Conservation (phyloP, 1,140 invertebrate genomes). For the Drosophila azteca region DNA sequence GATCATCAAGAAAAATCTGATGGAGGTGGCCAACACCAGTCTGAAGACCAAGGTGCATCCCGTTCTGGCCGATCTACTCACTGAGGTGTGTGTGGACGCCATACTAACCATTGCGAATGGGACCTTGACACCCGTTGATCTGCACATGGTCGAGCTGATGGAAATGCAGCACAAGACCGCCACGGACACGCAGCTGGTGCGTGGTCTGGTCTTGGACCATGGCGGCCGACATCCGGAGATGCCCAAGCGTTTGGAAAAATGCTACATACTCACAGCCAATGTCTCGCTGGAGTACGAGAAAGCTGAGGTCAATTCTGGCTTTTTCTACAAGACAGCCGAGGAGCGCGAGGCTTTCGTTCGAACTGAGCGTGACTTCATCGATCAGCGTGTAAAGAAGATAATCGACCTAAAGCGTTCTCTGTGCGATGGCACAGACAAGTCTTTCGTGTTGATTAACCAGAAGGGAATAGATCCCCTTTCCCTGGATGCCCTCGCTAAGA, state of each 20-base stretch:
- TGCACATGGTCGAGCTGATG: conserved; percentile 99
- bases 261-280: conserved; percentile 98
- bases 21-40: conserved; percentile 95
- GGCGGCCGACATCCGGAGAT: conserved; percentile 99
- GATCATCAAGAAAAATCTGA: conserved; percentile 88
- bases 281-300: conserved; percentile 99
- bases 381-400: conserved; percentile 96
- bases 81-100: conserved; percentile 95
- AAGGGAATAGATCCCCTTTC: conserved; percentile 99
- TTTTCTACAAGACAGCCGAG: conserved; percentile 99
- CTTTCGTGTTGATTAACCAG: conserved; percentile 98
- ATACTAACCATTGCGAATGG: conserved; percentile 90
- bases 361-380: conserved; percentile 98
- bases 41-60: conserved; percentile 96
- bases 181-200: conserved; percentile 93
- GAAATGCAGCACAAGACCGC: conserved; percentile 99
- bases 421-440: conserved; percentile 93
- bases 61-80: conserved; percentile 94
- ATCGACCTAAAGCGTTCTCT: conserved; percentile 97
- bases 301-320: conserved; percentile 98
- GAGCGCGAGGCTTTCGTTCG: conserved; percentile 97
- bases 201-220: conserved; percentile 97
- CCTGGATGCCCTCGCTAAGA: conserved; percentile 97
- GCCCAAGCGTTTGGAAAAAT: conserved; percentile 97
- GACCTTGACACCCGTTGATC: conserved; percentile 87